phyloP scores from a whole-genome alignment of 2,113 vertebrate species.

The Amazona vittata region DNA sequence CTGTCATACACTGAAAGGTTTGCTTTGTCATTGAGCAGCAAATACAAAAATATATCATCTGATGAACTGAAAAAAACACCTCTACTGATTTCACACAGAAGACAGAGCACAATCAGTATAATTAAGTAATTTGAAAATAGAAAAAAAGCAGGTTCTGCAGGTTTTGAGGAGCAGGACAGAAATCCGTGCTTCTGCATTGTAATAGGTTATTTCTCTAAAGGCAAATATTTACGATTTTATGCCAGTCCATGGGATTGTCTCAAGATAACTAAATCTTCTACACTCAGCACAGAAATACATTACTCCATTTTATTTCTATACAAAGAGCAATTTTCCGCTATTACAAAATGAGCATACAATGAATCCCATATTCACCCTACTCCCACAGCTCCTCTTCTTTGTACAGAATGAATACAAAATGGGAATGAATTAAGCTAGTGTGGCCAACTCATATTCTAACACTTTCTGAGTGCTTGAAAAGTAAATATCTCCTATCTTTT shows the following conservation, averaged over 20 bases:
- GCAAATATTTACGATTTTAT: constrained; percentile 33
- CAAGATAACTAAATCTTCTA: constrained; percentile 20
- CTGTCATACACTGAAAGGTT: not conserved
- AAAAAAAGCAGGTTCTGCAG: not conserved
- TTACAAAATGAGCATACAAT: not conserved
- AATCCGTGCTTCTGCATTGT: constrained; percentile 21
- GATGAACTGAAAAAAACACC: not conserved
- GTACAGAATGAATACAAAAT: not conserved
- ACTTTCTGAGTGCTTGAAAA: not conserved
- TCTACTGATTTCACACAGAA: not conserved
- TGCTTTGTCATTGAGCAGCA: not conserved
- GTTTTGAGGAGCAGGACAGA: not conserved
- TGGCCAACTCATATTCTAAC: not conserved
- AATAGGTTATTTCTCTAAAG: constrained; percentile 39
- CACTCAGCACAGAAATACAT: constrained; percentile 36
- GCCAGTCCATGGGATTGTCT: not conserved
- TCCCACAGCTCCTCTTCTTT: not conserved
- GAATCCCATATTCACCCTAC: not conserved
- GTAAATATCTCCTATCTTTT: not conserved
- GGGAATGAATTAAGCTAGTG: not conserved
- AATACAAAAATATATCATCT: not conserved
- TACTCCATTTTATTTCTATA: constrained; percentile 25
- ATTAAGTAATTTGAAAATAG: constrained; percentile 21
- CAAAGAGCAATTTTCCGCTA: constrained; percentile 36
- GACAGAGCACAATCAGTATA: not conserved